Conservation (phyloP, 2,888 invertebrate species). For the Napeogenes sylphis region DNA sequence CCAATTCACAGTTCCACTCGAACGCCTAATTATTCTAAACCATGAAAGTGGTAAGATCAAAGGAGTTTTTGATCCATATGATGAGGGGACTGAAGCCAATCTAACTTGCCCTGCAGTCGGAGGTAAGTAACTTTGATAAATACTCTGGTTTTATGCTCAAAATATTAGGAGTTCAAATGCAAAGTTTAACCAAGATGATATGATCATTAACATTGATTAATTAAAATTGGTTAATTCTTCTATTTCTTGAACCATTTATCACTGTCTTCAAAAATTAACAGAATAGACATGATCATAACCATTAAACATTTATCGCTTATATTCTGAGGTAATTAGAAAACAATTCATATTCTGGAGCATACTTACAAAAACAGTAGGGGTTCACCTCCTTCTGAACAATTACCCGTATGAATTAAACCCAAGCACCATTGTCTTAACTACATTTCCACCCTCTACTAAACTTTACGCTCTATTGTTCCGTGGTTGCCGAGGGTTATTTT, state of each 20-base stretch:
- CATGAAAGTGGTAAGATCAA: conserved; percentile 82
- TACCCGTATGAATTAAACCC: conserved; percentile 16
- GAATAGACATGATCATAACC: conserved; percentile 18
- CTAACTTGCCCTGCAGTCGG: conserved; percentile 86
- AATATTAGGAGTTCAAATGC: not conserved
- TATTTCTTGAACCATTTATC: not conserved
- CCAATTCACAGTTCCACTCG: conserved; percentile 82
- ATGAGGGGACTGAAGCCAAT: conserved; percentile 86
- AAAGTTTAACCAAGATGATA: too few species aligned
- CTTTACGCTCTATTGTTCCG: conserved; percentile 12
- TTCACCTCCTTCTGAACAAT: conserved; percentile 9
- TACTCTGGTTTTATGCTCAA: not conserved
- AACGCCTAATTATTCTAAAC: conserved; percentile 84
- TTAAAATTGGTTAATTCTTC: not conserved
- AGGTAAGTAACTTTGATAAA: conserved; percentile 69
- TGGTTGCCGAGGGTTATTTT: conserved; percentile 17
- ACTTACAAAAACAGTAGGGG: conserved; percentile 1
- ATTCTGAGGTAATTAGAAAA: conserved; percentile 4
- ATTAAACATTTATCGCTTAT: conserved; percentile 3
- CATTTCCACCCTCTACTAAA: conserved; percentile 18
- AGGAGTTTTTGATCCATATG: conserved; percentile 85
- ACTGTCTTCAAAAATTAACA: conserved; percentile 9
- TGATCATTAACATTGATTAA: too few species aligned
- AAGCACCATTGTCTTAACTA: conserved; percentile 1
- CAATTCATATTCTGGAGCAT: conserved; percentile 3